Evolutionary conservation across 2,888 invertebrate species (phyloP).

Genomic region (Caenorhabditis afra): DNA sequence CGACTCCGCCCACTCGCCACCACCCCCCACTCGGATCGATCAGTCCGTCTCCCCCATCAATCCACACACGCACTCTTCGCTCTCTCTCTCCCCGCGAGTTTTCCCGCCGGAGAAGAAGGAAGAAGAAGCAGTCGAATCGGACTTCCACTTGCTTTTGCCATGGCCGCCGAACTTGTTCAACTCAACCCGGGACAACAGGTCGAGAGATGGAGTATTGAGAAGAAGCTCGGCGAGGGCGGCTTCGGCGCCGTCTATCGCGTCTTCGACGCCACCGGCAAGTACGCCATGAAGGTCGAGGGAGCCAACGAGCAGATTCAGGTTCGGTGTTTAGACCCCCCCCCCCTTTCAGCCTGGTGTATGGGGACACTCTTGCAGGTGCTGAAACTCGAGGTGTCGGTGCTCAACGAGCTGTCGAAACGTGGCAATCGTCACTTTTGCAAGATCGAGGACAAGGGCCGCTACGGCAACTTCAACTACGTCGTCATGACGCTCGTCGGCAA

Average conservation of each 20-base stretch:
- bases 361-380: constrained; percentile 59
- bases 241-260: constrained; percentile 76
- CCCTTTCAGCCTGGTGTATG: no score
- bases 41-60: no score
- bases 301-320: constrained; percentile 69
- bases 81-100: no score
- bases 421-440: constrained; percentile 76
- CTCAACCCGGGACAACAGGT: constrained; percentile 70
- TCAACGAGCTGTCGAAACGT: constrained; percentile 71
- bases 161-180: constrained; percentile 72
- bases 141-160: constrained; percentile 15
- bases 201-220: constrained; percentile 71
- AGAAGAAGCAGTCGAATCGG: neutral
- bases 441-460: constrained; percentile 77
- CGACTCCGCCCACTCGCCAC: no score
- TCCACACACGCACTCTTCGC: no score
- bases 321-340: no score
- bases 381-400: constrained; percentile 77
- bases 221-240: constrained; percentile 77
- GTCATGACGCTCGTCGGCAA: constrained; percentile 78
- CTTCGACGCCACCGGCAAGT: constrained; percentile 69
- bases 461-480: constrained; percentile 74
- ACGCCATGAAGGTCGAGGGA: constrained; percentile 74
- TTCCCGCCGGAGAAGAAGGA: no score
- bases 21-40: no score